Base-by-base conservation (phyloP, 1,140 invertebrate genomes). In the Papilio glaucus region DNA sequence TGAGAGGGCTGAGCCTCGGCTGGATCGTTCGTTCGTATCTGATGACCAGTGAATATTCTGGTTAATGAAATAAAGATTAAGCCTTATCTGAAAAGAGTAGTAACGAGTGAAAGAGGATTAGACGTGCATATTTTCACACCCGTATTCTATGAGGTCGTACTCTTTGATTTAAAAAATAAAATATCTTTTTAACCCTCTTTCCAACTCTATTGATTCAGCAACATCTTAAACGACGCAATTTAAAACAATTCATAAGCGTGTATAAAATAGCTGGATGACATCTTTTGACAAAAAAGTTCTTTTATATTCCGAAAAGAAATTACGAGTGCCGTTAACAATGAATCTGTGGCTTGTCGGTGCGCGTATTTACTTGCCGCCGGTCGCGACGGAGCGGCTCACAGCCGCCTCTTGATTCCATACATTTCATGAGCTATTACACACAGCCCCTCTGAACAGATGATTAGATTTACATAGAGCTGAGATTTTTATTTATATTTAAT, bases 341-440 rank as follows among this genome's bases (percentile, higher is more conserved):
- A 83, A 72, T 74, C 69, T 76, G 75, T 78, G 79, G 82, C 79
- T 79, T 85, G 76, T 84, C 83, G 76, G 73, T 83, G 83, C 72
- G 83, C 72, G 75, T 86, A 87, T 85, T 80, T 87, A 81, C 82
- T 83, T 84, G 79, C 85, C 78, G 81, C 77, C 85, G 74, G 82
- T 33, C 29, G 29, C 29, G 29, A 33, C 29, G 29, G 29, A 88
- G 84, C 83, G 78, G 77, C n/a, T n/a, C 79, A 84, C 79, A 82
- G 77, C 77, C 80, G 81, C 78, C 77, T 78, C 82, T 83, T 83
- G 84, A 85, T 90, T 92, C 88, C 90, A 92, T 92, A 92, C 80
- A 92, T 92, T 92, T 92, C 88, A 92, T 90, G 90, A 89, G 90
- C 84, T 90, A 90, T 92, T 92, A 89, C 88, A 85, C 84, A 73